Evolutionary conservation across 2,888 invertebrate species (phyloP).

Genomic region (Asteroscopus sphinx): DNA sequence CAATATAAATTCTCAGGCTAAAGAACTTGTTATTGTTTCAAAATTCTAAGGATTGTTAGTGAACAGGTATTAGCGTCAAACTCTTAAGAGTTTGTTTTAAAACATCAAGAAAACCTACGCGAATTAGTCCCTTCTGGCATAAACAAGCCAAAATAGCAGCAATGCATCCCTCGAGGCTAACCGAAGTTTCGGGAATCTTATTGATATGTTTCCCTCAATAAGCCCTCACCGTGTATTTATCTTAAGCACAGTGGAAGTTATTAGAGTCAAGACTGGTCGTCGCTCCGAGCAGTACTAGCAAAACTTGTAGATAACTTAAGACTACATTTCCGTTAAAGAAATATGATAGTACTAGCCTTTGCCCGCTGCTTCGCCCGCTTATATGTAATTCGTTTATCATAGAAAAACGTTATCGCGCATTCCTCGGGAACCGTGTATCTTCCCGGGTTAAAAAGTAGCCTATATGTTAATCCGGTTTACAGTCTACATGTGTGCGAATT

Average conservation of each 20-base stretch:
- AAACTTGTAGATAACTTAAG: constrained; percentile 23
- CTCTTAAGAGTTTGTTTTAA: too few species aligned
- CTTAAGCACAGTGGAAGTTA: constrained; percentile 44
- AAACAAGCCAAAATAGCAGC: constrained; percentile 27
- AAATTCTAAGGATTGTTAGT: too few species aligned
- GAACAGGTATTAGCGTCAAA: neutral
- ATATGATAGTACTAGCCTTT: neutral
- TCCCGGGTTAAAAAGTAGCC: too few species aligned
- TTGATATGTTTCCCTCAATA: constrained; percentile 50
- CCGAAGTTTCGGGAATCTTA: constrained; percentile 42
- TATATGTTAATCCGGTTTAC: too few species aligned
- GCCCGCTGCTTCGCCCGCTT: too few species aligned
- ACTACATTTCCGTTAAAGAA: too few species aligned
- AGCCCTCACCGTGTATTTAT: constrained; percentile 41
- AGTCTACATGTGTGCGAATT: too few species aligned
- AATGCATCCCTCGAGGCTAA: constrained; percentile 39
- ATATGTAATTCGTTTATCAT: too few species aligned
- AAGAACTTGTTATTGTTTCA: too few species aligned
- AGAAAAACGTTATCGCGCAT: too few species aligned
- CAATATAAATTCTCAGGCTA: too few species aligned
- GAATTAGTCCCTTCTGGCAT: constrained; percentile 13
- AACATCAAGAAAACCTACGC: constrained; percentile 7
- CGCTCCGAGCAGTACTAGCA: constrained; percentile 17
- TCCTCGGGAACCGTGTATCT: too few species aligned
- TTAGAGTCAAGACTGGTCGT: constrained; percentile 39